Evolutionary conservation across 2,888 invertebrate genomes (phyloP).

Genomic region (Abrostola tripartita): DNA sequence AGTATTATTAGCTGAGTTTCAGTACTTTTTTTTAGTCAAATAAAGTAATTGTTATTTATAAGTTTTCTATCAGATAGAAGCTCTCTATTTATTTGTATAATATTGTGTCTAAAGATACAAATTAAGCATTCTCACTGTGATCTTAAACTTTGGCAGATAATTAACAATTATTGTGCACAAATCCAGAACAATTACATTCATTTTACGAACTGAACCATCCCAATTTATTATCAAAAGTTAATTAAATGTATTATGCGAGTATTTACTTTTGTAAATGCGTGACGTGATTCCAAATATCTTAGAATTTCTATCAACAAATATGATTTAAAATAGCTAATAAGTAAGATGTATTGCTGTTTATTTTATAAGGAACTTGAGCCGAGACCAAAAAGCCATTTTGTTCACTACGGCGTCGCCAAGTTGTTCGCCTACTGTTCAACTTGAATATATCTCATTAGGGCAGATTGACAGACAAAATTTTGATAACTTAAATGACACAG

Average conservation of each 20-base stretch:
- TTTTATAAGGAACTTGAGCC: too few species aligned
- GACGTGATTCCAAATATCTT: constrained; percentile 22
- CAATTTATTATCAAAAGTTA: constrained; percentile 54
- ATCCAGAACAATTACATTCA: constrained; percentile 53
- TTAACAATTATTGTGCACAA: constrained; percentile 13
- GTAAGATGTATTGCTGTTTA: too few species aligned
- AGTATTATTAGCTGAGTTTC: too few species aligned
- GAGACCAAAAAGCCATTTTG: not conserved
- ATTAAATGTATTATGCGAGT: constrained; percentile 46
- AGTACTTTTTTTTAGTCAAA: too few species aligned
- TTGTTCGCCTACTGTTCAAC: not conserved
- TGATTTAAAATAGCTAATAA: not conserved
- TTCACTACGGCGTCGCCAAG: not conserved
- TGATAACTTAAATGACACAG: constrained; percentile 46
- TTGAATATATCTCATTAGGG: constrained; percentile 5
- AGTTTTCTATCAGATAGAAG: too few species aligned
- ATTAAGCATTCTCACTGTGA: constrained; percentile 3
- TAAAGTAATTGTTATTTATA: too few species aligned
- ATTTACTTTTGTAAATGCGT: constrained; percentile 35
- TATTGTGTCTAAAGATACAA: not conserved
- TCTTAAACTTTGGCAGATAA: constrained; percentile 8
- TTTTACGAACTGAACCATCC: constrained; percentile 46
- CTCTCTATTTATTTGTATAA: too few species aligned
- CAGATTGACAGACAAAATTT: constrained; percentile 21
- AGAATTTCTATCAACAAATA: constrained; percentile 2